Base-by-base conservation (phyloP, 2,113 vertebrate species). In the Erpornis zantholeuca region DNA sequence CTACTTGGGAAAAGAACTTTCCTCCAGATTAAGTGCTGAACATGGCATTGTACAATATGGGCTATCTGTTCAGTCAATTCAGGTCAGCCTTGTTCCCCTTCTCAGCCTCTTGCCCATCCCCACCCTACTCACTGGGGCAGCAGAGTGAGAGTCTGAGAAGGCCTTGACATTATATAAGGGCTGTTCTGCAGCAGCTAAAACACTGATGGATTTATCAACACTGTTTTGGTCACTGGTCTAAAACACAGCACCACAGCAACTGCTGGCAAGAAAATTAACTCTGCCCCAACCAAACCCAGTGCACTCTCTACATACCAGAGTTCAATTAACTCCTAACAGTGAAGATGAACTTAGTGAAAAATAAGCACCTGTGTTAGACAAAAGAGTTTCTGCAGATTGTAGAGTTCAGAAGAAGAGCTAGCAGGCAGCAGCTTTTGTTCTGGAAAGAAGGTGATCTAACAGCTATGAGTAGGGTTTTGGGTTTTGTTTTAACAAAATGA, bases 141-240 rank as follows among this genome's bases (percentile, higher is more conserved):
- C 61, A 82, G 6, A 76, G 5, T 1, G 3, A 40, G 29, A 53
- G 8, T 18, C n/a, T 31, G 29, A 78, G 25, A 38, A 44, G 12
- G 42, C 47, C 24, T 14, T 3, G 0, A 33, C 22, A 29, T 36
- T 49, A 33, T 10, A 1, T 3, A n/a, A 81, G n/a, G 10, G 3
- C 22, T 44, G 29, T 7, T 75, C 50, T 7, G 5, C 27, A 76
- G 68, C 33, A 68, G 47, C 14, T 49, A 16, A 56, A 63, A 16
- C 35, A 36, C 2, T 3, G 8, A 19, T 36, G 33, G n/a, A 36
- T 63, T 69, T n/a, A 65, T 7, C 31, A 49, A 31, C 13, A 14
- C 17, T 12, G 6, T 36, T 92, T 56, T 25, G 31, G 31, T 65
- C 31, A 66, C 52, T 15, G 27, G 44, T 44, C 44, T 85, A 53